A percentile compares a stretch with the other conserved stretches of the same genome.
Conservation (phyloP, 1,140 invertebrate species). For the Ceratina japonica region DNA sequence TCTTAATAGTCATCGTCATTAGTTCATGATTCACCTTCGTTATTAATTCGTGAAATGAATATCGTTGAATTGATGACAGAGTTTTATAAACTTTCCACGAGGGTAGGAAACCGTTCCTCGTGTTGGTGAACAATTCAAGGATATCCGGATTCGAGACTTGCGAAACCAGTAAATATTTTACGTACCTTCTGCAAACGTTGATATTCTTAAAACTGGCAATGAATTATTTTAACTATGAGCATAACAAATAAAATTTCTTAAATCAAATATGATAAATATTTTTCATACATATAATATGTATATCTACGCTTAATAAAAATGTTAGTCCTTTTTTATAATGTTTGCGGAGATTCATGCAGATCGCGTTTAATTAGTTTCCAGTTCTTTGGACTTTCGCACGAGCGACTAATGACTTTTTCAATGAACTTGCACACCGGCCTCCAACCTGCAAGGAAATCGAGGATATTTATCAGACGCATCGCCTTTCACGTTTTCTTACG, state of each 20-base stretch:
- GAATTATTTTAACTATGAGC: too few relatives aligned
- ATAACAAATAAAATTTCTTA: too few relatives aligned
- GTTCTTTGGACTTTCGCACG: slow-evolving; percentile 24
- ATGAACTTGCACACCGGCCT: slow-evolving; percentile 30
- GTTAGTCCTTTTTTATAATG: not conserved
- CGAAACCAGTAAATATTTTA: not conserved
- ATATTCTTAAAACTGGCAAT: not conserved
- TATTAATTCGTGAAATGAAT: too few relatives aligned
- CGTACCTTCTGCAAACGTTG: not conserved
- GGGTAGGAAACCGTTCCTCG: not conserved
- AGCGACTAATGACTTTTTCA: not conserved
- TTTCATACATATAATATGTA: too few relatives aligned
- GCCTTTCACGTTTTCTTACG: too few relatives aligned
- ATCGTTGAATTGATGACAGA: too few relatives aligned
- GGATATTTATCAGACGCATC: not conserved
- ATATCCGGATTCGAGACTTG: not conserved
- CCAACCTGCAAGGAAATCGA: not conserved
- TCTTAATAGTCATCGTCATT: not conserved
- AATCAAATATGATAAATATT: too few relatives aligned
- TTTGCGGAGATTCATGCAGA: too few relatives aligned
- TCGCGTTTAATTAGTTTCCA: slow-evolving; percentile 34
- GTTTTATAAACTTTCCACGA: not conserved
- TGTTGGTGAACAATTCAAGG: not conserved
- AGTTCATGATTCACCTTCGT: not conserved
- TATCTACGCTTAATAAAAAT: not conserved